Evolutionary conservation across 2,888 invertebrate species (phyloP).

Genomic region (Raillietiella orientalis): DNA sequence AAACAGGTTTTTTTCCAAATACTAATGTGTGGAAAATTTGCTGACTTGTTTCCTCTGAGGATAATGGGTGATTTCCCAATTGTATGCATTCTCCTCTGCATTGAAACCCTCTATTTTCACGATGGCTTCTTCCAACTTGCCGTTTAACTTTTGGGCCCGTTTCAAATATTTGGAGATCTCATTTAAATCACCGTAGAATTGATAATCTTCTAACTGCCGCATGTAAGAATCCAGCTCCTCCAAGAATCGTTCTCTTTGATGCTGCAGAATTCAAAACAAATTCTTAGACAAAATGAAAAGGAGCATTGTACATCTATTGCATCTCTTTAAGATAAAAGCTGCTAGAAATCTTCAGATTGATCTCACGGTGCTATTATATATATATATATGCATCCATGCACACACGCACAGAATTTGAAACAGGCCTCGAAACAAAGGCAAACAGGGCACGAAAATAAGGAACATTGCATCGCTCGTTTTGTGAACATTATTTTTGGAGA

Average conservation of each 20-base stretch:
- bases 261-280: too few species aligned
- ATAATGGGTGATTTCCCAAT: conserved; percentile 60
- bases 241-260: conserved; percentile 35
- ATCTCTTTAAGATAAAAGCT: too few species aligned
- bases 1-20: neutral
- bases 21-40: conserved; percentile 9
- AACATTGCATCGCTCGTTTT: too few species aligned
- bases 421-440: too few species aligned
- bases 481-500: too few species aligned
- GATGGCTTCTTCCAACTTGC: conserved; percentile 32
- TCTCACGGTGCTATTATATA: too few species aligned
- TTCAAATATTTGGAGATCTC: conserved; percentile 48
- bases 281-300: too few species aligned
- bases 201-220: conserved; percentile 47
- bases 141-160: conserved; percentile 41
- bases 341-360: too few species aligned
- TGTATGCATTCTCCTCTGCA: conserved; percentile 58
- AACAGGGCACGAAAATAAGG: too few species aligned
- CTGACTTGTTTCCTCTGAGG: conserved; percentile 33
- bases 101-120: conserved; percentile 57
- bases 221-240: conserved; percentile 47
- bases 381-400: too few species aligned
- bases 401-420: too few species aligned
- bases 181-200: conserved; percentile 53
- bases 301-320: too few species aligned